A percentile compares a stretch with the other conserved stretches of the same genome.
Evolutionary conservation across 2,113 vertebrate genomes (phyloP).

Genomic region (Cottus gobio): DNA sequence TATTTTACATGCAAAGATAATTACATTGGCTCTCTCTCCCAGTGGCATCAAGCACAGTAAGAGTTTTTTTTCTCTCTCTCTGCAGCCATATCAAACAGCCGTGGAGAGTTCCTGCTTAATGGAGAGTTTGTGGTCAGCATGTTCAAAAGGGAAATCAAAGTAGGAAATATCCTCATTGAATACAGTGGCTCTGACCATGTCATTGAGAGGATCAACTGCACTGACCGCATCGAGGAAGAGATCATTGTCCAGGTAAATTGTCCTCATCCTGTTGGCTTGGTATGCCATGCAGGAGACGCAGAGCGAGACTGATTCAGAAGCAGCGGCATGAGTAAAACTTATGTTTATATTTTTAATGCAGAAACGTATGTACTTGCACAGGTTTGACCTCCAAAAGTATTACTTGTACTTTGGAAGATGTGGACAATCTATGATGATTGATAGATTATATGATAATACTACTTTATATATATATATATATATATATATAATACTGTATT

Average conservation of each 20-base stretch:
- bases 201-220: slow-evolving; percentile 96
- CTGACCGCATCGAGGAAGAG: slow-evolving; percentile 94
- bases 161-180: slow-evolving; percentile 93
- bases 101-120: slow-evolving; percentile 96
- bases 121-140: slow-evolving; percentile 98
- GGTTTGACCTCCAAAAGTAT: background rate
- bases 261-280: background rate
- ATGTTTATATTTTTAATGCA: background rate
- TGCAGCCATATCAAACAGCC: slow-evolving; percentile 93
- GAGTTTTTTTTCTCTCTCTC: slow-evolving; percentile 40
- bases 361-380: background rate
- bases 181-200: slow-evolving; percentile 95
- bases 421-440: background rate
- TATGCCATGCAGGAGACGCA: background rate
- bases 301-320: background rate
- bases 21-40: slow-evolving; percentile 12
- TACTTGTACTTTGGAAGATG: background rate
- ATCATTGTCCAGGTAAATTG: slow-evolving; percentile 91
- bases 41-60: slow-evolving; percentile 3
- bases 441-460: background rate
- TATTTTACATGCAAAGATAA: no score
- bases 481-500: background rate
- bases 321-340: background rate
- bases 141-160: slow-evolving; percentile 99
- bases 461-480: no score